A percentile compares a stretch with the other conserved stretches of the same genome.
Evolutionary conservation across 2,888 invertebrate genomes (phyloP).

Genomic region (Drosophila limbata): DNA sequence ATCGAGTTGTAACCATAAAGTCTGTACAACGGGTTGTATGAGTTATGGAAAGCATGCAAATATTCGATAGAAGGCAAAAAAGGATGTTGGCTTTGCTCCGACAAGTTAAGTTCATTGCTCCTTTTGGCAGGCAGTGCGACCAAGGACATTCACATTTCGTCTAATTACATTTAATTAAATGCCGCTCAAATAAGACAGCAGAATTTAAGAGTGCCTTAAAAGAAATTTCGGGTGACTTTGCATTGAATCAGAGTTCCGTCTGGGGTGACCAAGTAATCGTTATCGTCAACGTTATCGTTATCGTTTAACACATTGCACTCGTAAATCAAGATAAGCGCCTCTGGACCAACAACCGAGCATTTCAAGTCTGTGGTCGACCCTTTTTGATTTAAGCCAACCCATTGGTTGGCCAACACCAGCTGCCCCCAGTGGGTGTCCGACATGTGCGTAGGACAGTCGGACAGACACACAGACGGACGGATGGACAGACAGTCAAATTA

Average conservation of each 20-base stretch:
- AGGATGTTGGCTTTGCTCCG: slow-evolving; percentile 3
- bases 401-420: slow-evolving; percentile 1
- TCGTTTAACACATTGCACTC: slow-evolving; percentile 53
- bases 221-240: slow-evolving; percentile 15
- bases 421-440: slow-evolving; percentile 21
- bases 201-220: slow-evolving; percentile 35
- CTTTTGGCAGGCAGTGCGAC: neutral
- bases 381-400: slow-evolving; percentile 57
- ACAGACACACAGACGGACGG: slow-evolving; percentile 18
- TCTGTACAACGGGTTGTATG: slow-evolving; percentile 50
- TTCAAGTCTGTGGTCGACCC: slow-evolving; percentile 65
- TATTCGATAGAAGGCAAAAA: slow-evolving; percentile 3
- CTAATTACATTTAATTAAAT: slow-evolving; percentile 64
- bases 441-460: slow-evolving; percentile 40
- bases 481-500: slow-evolving; percentile 40
- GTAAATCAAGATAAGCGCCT: slow-evolving; percentile 62
- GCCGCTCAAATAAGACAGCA: slow-evolving; percentile 34
- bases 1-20: slow-evolving; percentile 22
- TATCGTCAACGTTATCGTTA: slow-evolving; percentile 46
- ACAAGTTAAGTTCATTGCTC: slow-evolving; percentile 62
- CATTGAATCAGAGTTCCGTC: slow-evolving; percentile 5
- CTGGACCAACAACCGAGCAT: slow-evolving; percentile 47
- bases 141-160: slow-evolving; percentile 42
- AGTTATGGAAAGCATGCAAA: slow-evolving; percentile 39
- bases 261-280: slow-evolving; percentile 27